Evolutionary conservation across 1,140 invertebrate genomes (phyloP).

Genomic region (Drosophila persimilis): DNA sequence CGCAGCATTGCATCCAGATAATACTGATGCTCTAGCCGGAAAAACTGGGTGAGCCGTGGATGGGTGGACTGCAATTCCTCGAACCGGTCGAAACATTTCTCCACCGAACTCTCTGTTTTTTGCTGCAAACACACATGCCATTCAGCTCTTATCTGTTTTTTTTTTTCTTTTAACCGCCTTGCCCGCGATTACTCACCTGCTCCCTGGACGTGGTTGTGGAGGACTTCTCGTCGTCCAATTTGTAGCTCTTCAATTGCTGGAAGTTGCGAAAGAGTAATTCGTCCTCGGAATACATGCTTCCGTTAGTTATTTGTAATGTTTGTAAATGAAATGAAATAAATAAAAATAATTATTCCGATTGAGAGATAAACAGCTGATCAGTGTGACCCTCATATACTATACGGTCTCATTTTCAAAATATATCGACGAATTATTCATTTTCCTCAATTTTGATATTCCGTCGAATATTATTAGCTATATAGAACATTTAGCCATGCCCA

Average conservation of each 20-base stretch:
- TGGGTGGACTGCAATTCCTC: conserved; percentile 84
- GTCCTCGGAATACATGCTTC: conserved; percentile 53
- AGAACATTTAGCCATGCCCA: too few relatives aligned
- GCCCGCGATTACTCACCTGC: conserved; percentile 83
- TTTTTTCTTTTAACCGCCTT: conserved; percentile 16
- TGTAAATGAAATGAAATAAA: conserved; percentile 40
- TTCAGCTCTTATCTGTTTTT: conserved; percentile 23
- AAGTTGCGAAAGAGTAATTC: conserved; percentile 72
- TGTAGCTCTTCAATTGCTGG: conserved; percentile 51
- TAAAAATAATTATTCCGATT: conserved; percentile 20
- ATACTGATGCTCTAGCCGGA: conserved; percentile 86
- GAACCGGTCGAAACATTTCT: conserved; percentile 87
- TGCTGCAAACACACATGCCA: conserved; percentile 84
- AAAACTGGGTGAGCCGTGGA: conserved; percentile 86
- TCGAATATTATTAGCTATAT: too few relatives aligned
- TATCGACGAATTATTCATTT: too few relatives aligned
- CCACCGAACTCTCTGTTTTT: conserved; percentile 87
- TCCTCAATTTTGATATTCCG: too few relatives aligned
- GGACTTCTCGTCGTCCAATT: conserved; percentile 83
- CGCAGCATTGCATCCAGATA: conserved; percentile 89
- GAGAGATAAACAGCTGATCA: too few relatives aligned
- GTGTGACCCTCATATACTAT: too few relatives aligned
- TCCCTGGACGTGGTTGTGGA: conserved; percentile 85
- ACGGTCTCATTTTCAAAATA: too few relatives aligned
- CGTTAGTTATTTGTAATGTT: neutral